These are phyloP conservation scores for Jaculus jaculus DNA, from an alignment of 2,113 vertebrate species.

Conservation along the genomic window DNA sequence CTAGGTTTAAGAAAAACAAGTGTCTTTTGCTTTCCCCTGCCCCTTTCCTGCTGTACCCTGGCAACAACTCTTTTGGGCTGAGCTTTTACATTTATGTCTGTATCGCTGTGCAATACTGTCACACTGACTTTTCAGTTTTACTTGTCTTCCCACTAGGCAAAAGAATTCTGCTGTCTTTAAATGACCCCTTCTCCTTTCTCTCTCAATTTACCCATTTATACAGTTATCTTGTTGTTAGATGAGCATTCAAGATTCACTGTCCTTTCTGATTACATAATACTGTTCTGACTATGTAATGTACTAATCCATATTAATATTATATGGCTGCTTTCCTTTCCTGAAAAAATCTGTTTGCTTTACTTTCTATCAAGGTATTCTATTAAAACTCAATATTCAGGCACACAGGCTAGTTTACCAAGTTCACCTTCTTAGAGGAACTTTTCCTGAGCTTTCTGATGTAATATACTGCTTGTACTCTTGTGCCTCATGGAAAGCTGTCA, in stretches of 20 bases:
- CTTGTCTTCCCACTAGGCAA: constrained; percentile 17
- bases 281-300: not conserved
- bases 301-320: not conserved
- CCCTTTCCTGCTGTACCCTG: constrained; percentile 21
- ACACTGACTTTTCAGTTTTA: constrained; percentile 63
- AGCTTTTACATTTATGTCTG: constrained; percentile 40
- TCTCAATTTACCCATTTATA: not conserved
- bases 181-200: not conserved
- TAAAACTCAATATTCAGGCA: not conserved
- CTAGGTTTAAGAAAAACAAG: constrained; percentile 23
- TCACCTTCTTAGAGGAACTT: constrained; percentile 1
- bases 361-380: constrained; percentile 7
- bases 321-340: constrained; percentile 32
- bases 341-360: not conserved
- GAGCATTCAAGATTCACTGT: constrained; percentile 21
- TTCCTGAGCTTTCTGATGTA: constrained; percentile 24
- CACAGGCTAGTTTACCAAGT: not conserved
- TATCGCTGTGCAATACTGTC: constrained; percentile 3
- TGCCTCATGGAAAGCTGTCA: not conserved
- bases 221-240: not conserved
- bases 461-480: not conserved
- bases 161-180: constrained; percentile 36
- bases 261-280: not conserved
- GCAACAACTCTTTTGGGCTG: constrained; percentile 25
- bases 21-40: not conserved